Evolutionary conservation across 2,113 vertebrate species (phyloP), one percentile per base, ranked within the genome.

Genomic region (Pomatorhinus ruficollis): DNA sequence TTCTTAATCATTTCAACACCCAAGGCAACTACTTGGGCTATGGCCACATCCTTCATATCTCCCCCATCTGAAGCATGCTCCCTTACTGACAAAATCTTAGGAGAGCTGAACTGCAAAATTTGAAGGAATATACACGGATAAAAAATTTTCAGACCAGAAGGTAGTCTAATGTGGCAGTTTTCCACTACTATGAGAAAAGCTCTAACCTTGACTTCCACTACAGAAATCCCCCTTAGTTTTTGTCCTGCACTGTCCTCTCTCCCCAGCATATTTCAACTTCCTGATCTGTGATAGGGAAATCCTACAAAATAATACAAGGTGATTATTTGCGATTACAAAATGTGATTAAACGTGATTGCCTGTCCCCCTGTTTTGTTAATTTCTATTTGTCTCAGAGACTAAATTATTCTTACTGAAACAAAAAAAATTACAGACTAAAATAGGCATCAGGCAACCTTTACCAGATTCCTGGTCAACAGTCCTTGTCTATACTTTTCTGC

Each of bases 331-430:
- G 39, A 39, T 39, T 39, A 39, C 39, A 39, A 56, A 56, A 87
- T n/a, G 56, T 31, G 10, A 69, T 31, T 15, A 78, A 91, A 54
- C 3, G 9, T 3, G 5, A 79, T 28, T 45, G 9, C 8, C 15
- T 0, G 0, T 11, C 11, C 5, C 4, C 20, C 20, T 12, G 3
- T 15, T 52, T 17, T 59, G 23, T 44, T 59, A 0, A 0, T 37
- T 33, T 23, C 7, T 42, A 69, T 56, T 52, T 20, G 17, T 5
- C 13, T 64, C 15, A 66, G 39, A 68, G 22, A 68, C 12, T 30
- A 35, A 69, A 80, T 33, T 57, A 50, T 25, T 88, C 63, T 80
- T 54, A 49, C 25, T 42, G 12, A 88, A 90, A 86, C 22, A 2
- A 64, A 83, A 72, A 87, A 78, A 37, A 18, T 27, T 45, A n/a